Conservation (phyloP, 2,888 invertebrate genomes). For the Tachystola acroxantha region DNA sequence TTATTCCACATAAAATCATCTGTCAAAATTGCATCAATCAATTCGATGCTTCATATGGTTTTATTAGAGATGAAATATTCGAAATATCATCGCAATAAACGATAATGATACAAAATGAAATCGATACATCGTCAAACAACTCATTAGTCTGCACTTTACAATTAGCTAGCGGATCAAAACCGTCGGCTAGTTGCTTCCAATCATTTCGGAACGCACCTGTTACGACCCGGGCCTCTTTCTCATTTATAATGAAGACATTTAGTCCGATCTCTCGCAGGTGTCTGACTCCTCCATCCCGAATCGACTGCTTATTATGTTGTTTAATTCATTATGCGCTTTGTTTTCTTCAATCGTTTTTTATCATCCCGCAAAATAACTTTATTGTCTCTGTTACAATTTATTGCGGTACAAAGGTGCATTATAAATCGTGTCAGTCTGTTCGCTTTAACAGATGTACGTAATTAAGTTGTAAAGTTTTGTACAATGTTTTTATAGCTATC, state of each 20-base stretch:
- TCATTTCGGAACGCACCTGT: slow-evolving; percentile 63
- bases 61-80: slow-evolving; percentile 1
- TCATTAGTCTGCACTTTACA: slow-evolving; percentile 24
- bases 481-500: slow-evolving; percentile 54
- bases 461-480: slow-evolving; percentile 69
- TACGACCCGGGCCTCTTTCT: slow-evolving; percentile 39
- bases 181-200: slow-evolving; percentile 36
- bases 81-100: slow-evolving; percentile 4
- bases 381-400: slow-evolving; percentile 60
- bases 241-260: slow-evolving; percentile 70
- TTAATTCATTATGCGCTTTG: slow-evolving; percentile 74
- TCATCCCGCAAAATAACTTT: slow-evolving; percentile 58
- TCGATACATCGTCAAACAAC: slow-evolving; percentile 25
- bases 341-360: slow-evolving; percentile 63
- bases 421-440: slow-evolving; percentile 61
- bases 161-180: slow-evolving; percentile 31
- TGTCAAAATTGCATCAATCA: slow-evolving; percentile 2
- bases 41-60: not conserved
- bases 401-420: slow-evolving; percentile 59
- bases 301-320: slow-evolving; percentile 63
- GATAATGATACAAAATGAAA: slow-evolving; percentile 16
- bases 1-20: not conserved
- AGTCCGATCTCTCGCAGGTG: slow-evolving; percentile 64
- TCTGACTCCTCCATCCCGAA: slow-evolving; percentile 41
- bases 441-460: slow-evolving; percentile 69